Evolutionary conservation across 2,797 vertebrate species (phyloP), one percentile per base, ranked within the genome.

Genomic region (Sebastes kiyomatsui): DNA sequence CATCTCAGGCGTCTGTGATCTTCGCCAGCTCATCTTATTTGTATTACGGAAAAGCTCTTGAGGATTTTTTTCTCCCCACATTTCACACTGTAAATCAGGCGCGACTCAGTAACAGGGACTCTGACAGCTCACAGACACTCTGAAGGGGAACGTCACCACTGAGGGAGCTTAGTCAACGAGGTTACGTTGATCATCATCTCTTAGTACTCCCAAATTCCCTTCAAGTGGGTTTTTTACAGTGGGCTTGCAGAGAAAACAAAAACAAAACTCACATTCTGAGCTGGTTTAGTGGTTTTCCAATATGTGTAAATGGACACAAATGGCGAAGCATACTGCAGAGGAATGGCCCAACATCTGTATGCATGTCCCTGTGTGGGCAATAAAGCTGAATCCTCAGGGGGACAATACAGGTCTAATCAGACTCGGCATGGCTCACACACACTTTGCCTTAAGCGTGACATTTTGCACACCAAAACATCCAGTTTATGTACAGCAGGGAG

Each of bases 21-120:
- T 86, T 86, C 82, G 86, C 86, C 86, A 79, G 85, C 84, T 90
- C 77, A 80, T 91, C 81, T 88, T 83, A 80, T 91, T 81, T 87
- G 67, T 75, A 75, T 85, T 87, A 80, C 27, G 77, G 80, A 82
- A 89, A 85, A 86, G 55, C 70, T 84, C 52, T 83, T 38, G 68
- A 83, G 67, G 77, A 78, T 71, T 60, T 49, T 75, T 84, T 77
- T 61, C 35, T 49, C 55, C 66, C 8, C 18, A 54, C 62, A 84
- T 87, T 90, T 85, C 77, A 86, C 79, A 82, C 67, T 79, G 81
- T 91, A 83, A 94, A 91, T 89, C 81, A 90, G 61, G 55, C 27
- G 11, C 75, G 59, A 81, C 65, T 81, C 55, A 3, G 72, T 77
- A 68, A 80, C 69, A 69, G 68, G 80, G 80, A 78, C 25, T 84